Percentiles rank a stretch among this genome's conserved stretches.
phyloP scores from a whole-genome alignment of 1,140 invertebrate species.

The Cydia strobilella region DNA sequence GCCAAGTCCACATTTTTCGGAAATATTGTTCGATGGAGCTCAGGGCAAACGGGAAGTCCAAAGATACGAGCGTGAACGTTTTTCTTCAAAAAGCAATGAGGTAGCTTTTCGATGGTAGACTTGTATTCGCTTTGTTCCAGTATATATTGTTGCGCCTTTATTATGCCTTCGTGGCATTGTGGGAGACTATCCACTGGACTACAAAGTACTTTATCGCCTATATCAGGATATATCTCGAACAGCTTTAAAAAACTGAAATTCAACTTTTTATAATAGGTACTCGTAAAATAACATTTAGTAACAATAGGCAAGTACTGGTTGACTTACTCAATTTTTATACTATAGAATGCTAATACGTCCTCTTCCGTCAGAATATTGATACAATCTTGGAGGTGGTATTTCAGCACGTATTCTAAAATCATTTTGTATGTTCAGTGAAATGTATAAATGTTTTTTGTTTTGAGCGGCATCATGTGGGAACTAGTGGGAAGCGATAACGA shows the following conservation, averaged over 20 bases:
- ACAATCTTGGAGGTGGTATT: constrained; percentile 68
- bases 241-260: constrained; percentile 72
- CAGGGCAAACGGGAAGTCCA: constrained; percentile 81
- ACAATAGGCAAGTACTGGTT: not conserved
- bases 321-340: constrained; percentile 75
- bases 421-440: constrained; percentile 42
- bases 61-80: constrained; percentile 84
- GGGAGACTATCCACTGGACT: constrained; percentile 72
- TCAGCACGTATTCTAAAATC: constrained; percentile 68
- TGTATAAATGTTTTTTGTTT: not conserved
- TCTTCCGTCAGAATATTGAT: constrained; percentile 62
- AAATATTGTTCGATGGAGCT: constrained; percentile 82
- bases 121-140: constrained; percentile 70
- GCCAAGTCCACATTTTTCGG: constrained; percentile 85
- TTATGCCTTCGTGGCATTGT: constrained; percentile 83
- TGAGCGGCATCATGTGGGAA: not conserved
- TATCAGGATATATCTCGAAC: constrained; percentile 73
- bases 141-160: constrained; percentile 82
- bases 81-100: constrained; percentile 80
- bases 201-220: constrained; percentile 73
- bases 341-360: constrained; percentile 66
- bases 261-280: constrained; percentile 32
- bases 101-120: constrained; percentile 46
- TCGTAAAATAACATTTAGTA: not conserved
- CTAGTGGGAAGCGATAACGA: too few relatives aligned